Evolutionary conservation across 2,888 invertebrate species (phyloP), one percentile per base, ranked within the genome.

Genomic region (Phyto melanocephala): DNA sequence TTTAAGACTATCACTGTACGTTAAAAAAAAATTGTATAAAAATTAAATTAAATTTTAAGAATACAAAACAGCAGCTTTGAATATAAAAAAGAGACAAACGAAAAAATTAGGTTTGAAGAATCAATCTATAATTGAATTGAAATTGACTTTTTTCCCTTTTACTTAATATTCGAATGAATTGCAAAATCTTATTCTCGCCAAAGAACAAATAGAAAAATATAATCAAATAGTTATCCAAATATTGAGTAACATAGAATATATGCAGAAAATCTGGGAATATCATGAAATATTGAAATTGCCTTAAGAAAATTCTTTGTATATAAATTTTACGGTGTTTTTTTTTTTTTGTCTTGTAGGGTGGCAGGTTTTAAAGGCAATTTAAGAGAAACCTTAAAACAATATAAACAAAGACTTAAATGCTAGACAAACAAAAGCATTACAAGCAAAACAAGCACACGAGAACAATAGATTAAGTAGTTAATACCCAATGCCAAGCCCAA

Each of bases 21-120:
- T 35, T 11, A 33, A 11, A 52, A 33, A 33, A 54, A 74, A 20
- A 15, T 2, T 3, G 10, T 28, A 65, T 28, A 63, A 20, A 65
- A 63, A 71, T 71, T 78, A 56, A 78, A 71, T 78, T 68, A 68
- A 63, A 45, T 56, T 78, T 56, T 45, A 45, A 62, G 20, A 63
- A 22, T 7, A 47, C 45, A 47, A 54, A 37, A 76, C 37, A 52
- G 42, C 20, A 24, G n/a, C 17, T 28, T 15, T 47, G 37, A 40
- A 33, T 47, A 50, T 24, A 28, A 67, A 67, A 50, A 56, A 47
- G 56, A 35, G n/a, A 71, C 47, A 47, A 56, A 63, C 37, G 40
- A 74, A 74, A 76, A 50, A 28, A 42, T 47, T n/a, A 40, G 22
- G 37, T 24, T 22, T 13, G 22, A 54, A 56, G 50, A 72, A 15